Base-by-base conservation (phyloP, 2,888 invertebrate genomes). In the Rhodophaea formosa region DNA sequence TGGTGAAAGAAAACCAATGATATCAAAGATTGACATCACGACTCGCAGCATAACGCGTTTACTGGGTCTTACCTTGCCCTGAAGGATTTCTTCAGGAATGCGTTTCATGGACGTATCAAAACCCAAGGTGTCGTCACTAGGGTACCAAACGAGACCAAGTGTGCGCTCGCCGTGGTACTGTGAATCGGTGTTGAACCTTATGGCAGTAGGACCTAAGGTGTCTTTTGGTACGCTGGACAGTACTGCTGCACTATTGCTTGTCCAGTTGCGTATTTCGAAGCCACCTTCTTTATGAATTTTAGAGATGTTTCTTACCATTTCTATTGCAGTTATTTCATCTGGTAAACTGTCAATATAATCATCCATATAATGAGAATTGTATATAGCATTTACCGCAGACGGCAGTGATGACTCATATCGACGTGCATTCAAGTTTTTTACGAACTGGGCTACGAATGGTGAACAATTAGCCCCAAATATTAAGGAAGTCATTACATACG, bases 251-350 rank as follows among this genome's bases (percentile, higher is more conserved):
- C 46, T 46, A 12, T 46, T 46, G 12, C 46, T 46, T 10, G 17
- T 46, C 46, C 46, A 46, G 8, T 46, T 46, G 1, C 17, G 8
- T 5, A 46, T 46, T 23, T 46, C 46, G 17, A 62, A 62, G 12
- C 57, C 57, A 0, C 59, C 60, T 47, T 54, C 54, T 54, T 10
- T 51, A 30, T 55, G 55, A 16, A 59, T 62, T 16, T 39, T 42
- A 35, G 43, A 49, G 12, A 55, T 10, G 44, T 59, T 30, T 32
- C 55, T 58, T 10, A 54, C 15, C 42, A 58, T 42, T 17, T 42
- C 17, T 8, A 51, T 55, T 16, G 58, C 55, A 12, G 54, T 39
- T 7, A 14, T n/a, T 12, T 46, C 46, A 15, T 17, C 17, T 1
- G 46, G 46, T 17, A 46, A 23, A 14, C 43, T 43, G 7, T 43